Base-by-base conservation (phyloP, 2,888 invertebrate species). In the Stenoptilia bipunctidactyla region DNA sequence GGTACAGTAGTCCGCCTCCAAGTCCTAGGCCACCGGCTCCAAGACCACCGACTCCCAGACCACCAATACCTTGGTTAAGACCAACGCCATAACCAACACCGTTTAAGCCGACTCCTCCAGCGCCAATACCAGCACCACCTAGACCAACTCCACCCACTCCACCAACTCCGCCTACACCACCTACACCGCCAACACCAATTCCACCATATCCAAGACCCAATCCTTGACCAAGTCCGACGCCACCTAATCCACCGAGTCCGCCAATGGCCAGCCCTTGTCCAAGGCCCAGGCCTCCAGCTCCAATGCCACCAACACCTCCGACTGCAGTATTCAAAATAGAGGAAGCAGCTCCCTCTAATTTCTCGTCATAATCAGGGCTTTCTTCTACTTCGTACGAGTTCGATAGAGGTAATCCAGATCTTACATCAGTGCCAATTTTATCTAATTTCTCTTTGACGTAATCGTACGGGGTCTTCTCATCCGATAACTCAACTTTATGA, bases 321-420 rank as follows among this genome's bases (percentile, higher is more conserved):
- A 66, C 45, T 37, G 69, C 77, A 20, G 80, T 72, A 40, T 76
- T 77, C 34, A 79, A 46, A 45, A 80, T 62, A 15, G 58, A 49
- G 15, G 83, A 79, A 9, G 80, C 82, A n/a, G 80, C 77, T 55
- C 74, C 77, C 53, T 75, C 66, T 2, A 76, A 55, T 14, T 68
- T 58, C 43, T 82, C 83, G 10, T 87, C 87, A 53, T 87, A 87
- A 54, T 87, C 87, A 44, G 74, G 83, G 59, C 86, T 85, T 66
- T 87, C 87, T 59, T 86, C 85, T 30, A 87, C 85, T 66, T 86
- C 86, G 51, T 87, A 88, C 27, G 85, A 85, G 41, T 66, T 75
- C 1, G 86, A 76, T 30, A 79, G 40, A 15, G 80, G 80, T 45
- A 79, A 37, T 53, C 82, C 83, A 44, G 66, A 54, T 44, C 53